phyloP scores from a whole-genome alignment of 2,797 vertebrate genomes.

The Distichodus sexfasciatus region DNA sequence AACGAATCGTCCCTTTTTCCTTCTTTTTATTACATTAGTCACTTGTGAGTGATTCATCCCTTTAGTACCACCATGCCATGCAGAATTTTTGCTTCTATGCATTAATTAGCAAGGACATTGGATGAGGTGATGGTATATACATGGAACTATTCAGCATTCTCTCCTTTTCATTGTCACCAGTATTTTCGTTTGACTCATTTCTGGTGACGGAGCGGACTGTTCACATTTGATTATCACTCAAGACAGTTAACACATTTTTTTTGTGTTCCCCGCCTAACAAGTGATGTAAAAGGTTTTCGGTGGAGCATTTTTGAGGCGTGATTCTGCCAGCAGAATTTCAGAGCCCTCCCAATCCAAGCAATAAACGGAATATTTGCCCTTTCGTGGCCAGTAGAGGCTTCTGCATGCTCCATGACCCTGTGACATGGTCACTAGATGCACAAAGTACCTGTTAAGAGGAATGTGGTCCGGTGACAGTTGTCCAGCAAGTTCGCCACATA shows the following conservation, averaged over 20 bases:
- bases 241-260: not conserved
- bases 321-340: not conserved
- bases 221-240: slow-evolving; percentile 2
- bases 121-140: slow-evolving; percentile 25
- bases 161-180: not conserved
- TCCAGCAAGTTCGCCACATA: not conserved
- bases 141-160: slow-evolving; percentile 4
- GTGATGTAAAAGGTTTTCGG: not conserved
- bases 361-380: not conserved
- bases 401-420: not conserved
- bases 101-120: too few species aligned
- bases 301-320: not conserved
- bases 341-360: not conserved
- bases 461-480: not conserved
- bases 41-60: too few species aligned
- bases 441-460: slow-evolving; percentile 7
- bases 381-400: not conserved
- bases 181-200: not conserved
- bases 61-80: too few species aligned
- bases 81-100: too few species aligned
- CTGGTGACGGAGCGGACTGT: not conserved
- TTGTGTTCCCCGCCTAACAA: not conserved
- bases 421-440: not conserved
- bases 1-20: too few species aligned
- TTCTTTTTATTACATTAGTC: too few species aligned